Base-by-base conservation (phyloP, 2,888 invertebrate species). In the Argyresthia goedartella region DNA sequence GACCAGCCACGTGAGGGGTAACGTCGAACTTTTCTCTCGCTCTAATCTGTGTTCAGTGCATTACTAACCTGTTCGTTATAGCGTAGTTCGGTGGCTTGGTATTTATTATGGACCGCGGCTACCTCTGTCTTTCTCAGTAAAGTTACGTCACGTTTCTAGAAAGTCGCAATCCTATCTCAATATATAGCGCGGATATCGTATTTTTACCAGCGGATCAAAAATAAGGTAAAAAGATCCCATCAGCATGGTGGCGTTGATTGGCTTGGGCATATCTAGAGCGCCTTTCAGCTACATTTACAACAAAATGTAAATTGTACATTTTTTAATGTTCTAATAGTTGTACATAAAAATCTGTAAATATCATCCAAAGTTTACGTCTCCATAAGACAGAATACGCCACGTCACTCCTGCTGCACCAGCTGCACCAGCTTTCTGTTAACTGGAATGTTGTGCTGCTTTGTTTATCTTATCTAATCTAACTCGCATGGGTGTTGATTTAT, bases 1-100 rank as follows among this genome's bases (percentile, higher is more conserved):
- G 61, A 62, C 79, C 66, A 81, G 77, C 61, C 86, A 86, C 71
- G 82, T 80, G 63, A 78, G 79, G 84, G 86, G 85, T 85, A 86
- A 86, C 66, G 80, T 82, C 76, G 58, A 65, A 67, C 69, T 64
- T 63, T 64, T 66, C 69, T 68, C 60, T 69, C 67, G 67, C 71
- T 69, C 65, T 75, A 73, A 72, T 65, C 61, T 66, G 66, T 71
- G 65, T 13, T 33, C 42, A 66, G 65, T 67, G 73, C 73, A 62
- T 67, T 72, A 80, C 76, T 84, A 82, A 82, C 69, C 59, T 66
- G 58, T 66, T 63, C 67, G 62, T 41, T n/a, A 39, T 53, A 47
- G 47, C 50, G 33, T 48, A 49, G 16, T 50, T 51, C 11, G 35
- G 13, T 34, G 35, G 16, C 9, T 13, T 16, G 42, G 46, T 49